phyloP scores from a whole-genome alignment of 2,888 invertebrate genomes.

The Dorcus parallelipipedus region DNA sequence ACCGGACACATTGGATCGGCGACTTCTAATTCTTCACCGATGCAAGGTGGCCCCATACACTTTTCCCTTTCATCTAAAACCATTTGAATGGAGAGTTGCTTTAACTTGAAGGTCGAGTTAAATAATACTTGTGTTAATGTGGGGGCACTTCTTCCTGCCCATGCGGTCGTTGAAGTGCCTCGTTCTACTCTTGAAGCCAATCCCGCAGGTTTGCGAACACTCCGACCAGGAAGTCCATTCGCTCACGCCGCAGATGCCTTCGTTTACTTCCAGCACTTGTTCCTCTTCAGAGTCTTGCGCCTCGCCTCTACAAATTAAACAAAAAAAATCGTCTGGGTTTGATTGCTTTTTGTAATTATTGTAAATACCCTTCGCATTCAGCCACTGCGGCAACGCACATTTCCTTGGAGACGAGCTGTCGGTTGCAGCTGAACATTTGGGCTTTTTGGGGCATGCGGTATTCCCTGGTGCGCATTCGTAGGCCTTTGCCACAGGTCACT shows the following conservation, averaged over 20 bases:
- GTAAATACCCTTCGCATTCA: conserved; percentile 67
- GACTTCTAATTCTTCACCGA: conserved; percentile 53
- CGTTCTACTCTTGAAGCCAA: conserved; percentile 71
- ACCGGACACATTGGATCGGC: conserved; percentile 69
- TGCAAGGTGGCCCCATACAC: conserved; percentile 71
- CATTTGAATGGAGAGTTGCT: too few species aligned
- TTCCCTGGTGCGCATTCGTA: conserved; percentile 71
- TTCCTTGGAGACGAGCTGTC: conserved; percentile 82
- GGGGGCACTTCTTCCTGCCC: conserved; percentile 79
- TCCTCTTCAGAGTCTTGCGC: conserved; percentile 26
- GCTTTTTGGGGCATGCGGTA: conserved; percentile 73
- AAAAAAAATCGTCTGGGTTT: not conserved
- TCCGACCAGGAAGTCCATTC: conserved; percentile 81
- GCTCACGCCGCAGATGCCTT: conserved; percentile 63
- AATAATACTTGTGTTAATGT: conserved; percentile 58
- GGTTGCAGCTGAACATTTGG: conserved; percentile 62
- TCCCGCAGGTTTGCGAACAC: conserved; percentile 83
- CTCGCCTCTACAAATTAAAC: not conserved
- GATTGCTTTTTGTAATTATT: not conserved
- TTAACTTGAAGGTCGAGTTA: too few species aligned
- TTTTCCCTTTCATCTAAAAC: conserved; percentile 71
- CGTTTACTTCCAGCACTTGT: conserved; percentile 33
- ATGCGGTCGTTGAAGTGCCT: conserved; percentile 71
- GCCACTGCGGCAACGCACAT: conserved; percentile 79
- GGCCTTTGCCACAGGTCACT: conserved; percentile 84